These are phyloP conservation scores for Anguilla marmorata DNA, from an alignment of 2,797 vertebrate genomes.

Conservation along the genomic window DNA sequence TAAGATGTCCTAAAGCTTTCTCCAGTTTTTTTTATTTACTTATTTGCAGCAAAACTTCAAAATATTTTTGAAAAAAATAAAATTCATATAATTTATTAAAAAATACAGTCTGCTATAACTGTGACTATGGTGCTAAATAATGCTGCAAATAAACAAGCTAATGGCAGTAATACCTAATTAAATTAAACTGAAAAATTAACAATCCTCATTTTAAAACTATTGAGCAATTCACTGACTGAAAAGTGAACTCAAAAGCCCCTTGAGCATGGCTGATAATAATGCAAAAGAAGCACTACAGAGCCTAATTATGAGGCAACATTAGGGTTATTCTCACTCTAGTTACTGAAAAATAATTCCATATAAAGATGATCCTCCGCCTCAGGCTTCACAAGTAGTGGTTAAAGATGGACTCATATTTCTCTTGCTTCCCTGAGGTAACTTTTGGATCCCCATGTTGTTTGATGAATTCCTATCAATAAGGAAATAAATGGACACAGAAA, in stretches of 20 bases:
- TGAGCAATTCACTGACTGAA: not conserved
- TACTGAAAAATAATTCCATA: not conserved
- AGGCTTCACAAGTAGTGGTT: constrained; percentile 60
- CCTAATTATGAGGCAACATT: not conserved
- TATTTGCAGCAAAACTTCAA: not conserved
- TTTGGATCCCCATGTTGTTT: constrained; percentile 61
- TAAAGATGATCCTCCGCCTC: not conserved
- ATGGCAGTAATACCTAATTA: not conserved
- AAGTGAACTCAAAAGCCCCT: not conserved
- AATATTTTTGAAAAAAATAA: not conserved
- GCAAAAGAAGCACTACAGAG: not conserved
- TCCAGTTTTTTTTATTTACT: not conserved
- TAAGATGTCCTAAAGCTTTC: not conserved
- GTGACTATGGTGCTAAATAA: not conserved
- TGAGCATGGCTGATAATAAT: not conserved
- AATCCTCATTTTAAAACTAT: not conserved
- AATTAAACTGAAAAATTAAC: not conserved
- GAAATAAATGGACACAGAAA: not conserved
- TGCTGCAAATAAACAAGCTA: not conserved
- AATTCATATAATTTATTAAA: not conserved
- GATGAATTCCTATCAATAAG: constrained; percentile 61
- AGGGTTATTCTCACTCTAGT: not conserved
- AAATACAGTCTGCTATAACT: not conserved
- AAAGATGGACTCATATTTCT: constrained; percentile 67
- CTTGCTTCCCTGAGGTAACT: constrained; percentile 67